Conservation (phyloP, 2,797 vertebrate species). For the Anabas testudineus region DNA sequence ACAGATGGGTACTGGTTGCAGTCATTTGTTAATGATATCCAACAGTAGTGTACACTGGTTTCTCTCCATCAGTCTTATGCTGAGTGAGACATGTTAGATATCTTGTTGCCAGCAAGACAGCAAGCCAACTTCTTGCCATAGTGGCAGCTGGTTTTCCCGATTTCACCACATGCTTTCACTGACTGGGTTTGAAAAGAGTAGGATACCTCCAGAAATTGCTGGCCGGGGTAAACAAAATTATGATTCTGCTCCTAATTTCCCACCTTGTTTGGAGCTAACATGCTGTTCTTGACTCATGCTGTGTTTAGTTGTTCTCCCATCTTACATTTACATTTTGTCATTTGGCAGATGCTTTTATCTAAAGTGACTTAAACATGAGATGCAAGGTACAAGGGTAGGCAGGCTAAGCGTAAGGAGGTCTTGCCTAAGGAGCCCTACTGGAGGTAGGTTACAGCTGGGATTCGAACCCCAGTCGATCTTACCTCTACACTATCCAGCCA, state of each 20-base stretch:
- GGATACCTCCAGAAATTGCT: constrained; percentile 30
- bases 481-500: no score
- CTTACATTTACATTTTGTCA: no score
- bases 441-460: no score
- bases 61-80: constrained; percentile 10
- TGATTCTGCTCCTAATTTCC: constrained; percentile 25
- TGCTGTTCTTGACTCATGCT: constrained; percentile 30
- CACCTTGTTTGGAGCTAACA: constrained; percentile 46
- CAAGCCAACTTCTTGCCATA: constrained; percentile 18
- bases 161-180: constrained; percentile 56
- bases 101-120: constrained; percentile 45
- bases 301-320: constrained; percentile 15
- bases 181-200: constrained; percentile 16
- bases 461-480: no score
- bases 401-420: no score
- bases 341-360: no score
- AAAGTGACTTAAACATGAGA: no score
- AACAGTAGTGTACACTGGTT: constrained; percentile 4
- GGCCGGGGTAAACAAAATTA: constrained; percentile 35
- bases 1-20: constrained; percentile 8
- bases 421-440: no score
- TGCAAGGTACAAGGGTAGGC: no score
- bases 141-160: constrained; percentile 51
- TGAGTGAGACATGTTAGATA: constrained; percentile 38
- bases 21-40: constrained; percentile 27